These are phyloP conservation scores for Polymixis lichenea DNA, from an alignment of 2,888 invertebrate genomes.

Conservation along the genomic window DNA sequence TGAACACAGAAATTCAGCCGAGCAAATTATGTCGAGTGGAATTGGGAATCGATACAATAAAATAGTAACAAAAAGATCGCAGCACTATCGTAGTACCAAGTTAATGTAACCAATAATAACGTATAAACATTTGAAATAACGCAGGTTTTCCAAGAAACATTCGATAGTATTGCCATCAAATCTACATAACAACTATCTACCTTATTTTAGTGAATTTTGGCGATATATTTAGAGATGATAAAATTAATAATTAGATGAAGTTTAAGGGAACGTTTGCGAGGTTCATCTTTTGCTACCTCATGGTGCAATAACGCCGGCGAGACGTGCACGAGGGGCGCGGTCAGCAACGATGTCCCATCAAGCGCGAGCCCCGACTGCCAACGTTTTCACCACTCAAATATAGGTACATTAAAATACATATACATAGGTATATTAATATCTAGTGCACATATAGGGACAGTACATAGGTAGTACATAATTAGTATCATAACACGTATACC, in stretches of 20 bases:
- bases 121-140: neutral
- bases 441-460: neutral
- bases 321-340: conserved; percentile 83
- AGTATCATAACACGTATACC: neutral
- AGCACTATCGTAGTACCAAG: conserved; percentile 21
- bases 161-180: conserved; percentile 16
- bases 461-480: conserved; percentile 16
- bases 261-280: conserved; percentile 30
- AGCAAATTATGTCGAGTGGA: neutral
- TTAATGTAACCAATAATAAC: neutral
- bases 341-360: conserved; percentile 81
- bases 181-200: conserved; percentile 17
- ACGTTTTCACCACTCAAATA: conserved; percentile 60
- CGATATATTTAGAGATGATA: conserved; percentile 24
- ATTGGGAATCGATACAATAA: conserved; percentile 1
- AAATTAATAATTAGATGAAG: conserved; percentile 16
- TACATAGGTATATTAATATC: conserved; percentile 18
- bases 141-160: neutral
- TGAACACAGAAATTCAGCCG: conserved; percentile 4
- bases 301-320: conserved; percentile 80
- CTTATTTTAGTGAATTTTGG: conserved; percentile 11
- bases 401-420: conserved; percentile 37
- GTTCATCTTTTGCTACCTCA: conserved; percentile 76
- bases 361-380: conserved; percentile 81
- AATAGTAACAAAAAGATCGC: conserved; percentile 6